phyloP scores from a whole-genome alignment of 2,888 invertebrate genomes.

The Ophraella communa region DNA sequence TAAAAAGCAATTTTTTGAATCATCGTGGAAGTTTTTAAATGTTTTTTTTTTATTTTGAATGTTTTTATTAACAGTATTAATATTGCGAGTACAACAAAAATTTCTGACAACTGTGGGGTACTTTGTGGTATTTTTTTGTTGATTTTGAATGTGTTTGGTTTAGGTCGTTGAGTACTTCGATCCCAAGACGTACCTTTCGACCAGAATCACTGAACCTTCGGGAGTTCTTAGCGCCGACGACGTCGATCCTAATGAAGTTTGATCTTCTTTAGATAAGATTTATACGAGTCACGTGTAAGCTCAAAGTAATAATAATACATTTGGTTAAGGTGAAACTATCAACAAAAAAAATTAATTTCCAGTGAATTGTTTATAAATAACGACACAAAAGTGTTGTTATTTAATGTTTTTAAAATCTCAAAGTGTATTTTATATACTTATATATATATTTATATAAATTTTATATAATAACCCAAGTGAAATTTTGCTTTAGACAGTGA shows the following conservation, averaged over 20 bases:
- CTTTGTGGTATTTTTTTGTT: too few species aligned
- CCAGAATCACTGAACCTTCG: conserved; percentile 50
- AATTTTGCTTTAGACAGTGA: conserved; percentile 9
- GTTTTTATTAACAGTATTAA: too few species aligned
- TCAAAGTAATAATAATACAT: background rate
- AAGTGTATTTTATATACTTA: background rate
- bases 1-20: too few species aligned
- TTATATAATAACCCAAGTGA: conserved; percentile 4
- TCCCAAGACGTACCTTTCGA: conserved; percentile 56
- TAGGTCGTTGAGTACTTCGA: conserved; percentile 58
- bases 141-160: too few species aligned
- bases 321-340: background rate
- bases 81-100: too few species aligned
- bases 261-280: conserved; percentile 6
- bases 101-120: too few species aligned
- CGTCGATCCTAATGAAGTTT: conserved; percentile 33
- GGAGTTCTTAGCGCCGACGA: conserved; percentile 49
- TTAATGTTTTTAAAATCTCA: too few species aligned
- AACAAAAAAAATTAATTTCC: background rate
- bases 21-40: too few species aligned
- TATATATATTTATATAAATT: background rate
- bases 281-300: background rate
- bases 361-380: background rate
- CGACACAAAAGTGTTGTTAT: too few species aligned
- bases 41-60: too few species aligned